These are phyloP conservation scores for Pantelozetes paolii DNA, from an alignment of 2,888 invertebrate species.

Conservation along the genomic window DNA sequence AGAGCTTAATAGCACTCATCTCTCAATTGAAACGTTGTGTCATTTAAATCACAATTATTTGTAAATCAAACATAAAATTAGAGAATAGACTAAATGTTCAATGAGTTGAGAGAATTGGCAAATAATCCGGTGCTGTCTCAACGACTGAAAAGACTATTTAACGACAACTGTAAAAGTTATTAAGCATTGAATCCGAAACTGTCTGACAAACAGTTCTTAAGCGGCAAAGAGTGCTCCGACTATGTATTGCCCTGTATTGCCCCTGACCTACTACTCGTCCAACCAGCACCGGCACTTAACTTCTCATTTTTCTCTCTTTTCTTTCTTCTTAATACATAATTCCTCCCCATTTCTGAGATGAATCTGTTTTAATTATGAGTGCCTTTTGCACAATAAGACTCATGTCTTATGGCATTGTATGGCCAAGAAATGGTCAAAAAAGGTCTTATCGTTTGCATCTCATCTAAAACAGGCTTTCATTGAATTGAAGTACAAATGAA, in stretches of 20 bases:
- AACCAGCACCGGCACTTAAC: not conserved
- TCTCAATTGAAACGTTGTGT: not conserved
- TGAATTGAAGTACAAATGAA: not conserved
- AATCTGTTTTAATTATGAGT: not conserved
- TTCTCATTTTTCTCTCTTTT: slow-evolving; percentile 1
- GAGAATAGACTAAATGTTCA: not conserved
- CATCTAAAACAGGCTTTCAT: not conserved
- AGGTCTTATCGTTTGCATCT: not conserved
- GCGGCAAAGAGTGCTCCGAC: not conserved
- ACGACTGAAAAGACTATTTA: not conserved
- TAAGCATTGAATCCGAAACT: slow-evolving; percentile 1
- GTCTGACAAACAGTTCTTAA: slow-evolving; percentile 6
- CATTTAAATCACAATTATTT: not conserved
- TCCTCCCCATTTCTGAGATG: not conserved
- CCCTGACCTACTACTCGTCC: not conserved
- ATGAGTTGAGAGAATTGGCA: slow-evolving; percentile 2
- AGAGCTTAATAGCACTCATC: slow-evolving; percentile 2
- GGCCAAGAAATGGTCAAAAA: not conserved
- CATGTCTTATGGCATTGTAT: not conserved
- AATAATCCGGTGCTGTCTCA: not conserved
- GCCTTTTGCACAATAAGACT: not conserved
- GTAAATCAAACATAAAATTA: no score
- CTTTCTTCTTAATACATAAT: slow-evolving; percentile 1
- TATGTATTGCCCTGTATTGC: not conserved
- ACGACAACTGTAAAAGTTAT: not conserved